Base-by-base conservation (phyloP, 1,140 invertebrate species). In the Diachasmimorpha longicaudata region DNA sequence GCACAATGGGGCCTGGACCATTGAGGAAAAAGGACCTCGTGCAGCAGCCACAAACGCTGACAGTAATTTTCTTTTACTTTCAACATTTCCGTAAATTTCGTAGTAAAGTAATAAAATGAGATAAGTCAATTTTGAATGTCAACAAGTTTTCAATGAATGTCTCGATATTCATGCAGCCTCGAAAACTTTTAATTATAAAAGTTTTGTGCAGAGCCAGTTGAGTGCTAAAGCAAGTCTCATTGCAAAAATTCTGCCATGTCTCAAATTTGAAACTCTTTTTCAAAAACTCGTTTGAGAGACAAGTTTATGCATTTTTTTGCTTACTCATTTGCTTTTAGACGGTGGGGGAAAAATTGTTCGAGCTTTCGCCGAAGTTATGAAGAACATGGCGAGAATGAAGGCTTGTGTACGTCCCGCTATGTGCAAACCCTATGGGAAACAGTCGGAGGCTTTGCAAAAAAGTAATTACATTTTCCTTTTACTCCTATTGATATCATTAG, bases 361-460 rank as follows among this genome's bases (percentile, higher is more conserved):
- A 76, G 93, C 94, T 36, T 96, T 95, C 87, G 91, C 92, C 0
- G 94, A 95, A 88, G 91, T 96, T 16, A 95, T 95, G 92, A 94
- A 94, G 81, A 96, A 96, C 87, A 94, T 95, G 92, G 92, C 93
- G 78, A 91, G 94, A 81, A 96, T 96, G 93, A 94, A 95, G 86
- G 92, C 93, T 77, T 96, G 94, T 83, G 94, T 96, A 78, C 90
- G 94, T 72, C 95, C 94, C 75, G 93, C 94, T 25, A 96, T 96
- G 94, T 95, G 94, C 83, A 96, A 96, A 87, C 95, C 95, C 44
- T 96, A 96, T 87, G 95, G 95, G 79, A 96, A 96, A 86, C 95
- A 96, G 86, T 95, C 94, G 44, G 95, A 96, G 88, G 93, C 94
- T 84, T 89, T 96, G 80, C 95, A 96, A 87, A 96, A 96, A 91